Conservation (phyloP, 2,113 vertebrate genomes). For the Podarcis raffonei region DNA sequence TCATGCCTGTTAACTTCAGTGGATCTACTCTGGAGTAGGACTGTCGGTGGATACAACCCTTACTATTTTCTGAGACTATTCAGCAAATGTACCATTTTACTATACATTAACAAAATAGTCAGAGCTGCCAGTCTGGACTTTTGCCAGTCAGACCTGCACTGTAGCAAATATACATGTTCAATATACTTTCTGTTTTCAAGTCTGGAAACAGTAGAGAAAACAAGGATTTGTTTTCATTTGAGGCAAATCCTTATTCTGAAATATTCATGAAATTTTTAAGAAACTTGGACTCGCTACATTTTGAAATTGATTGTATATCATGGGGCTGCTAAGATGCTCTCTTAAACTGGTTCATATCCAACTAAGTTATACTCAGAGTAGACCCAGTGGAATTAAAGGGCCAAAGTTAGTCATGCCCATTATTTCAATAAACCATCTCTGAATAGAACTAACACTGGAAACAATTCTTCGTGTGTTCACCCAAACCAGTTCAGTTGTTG, state of each 20-base stretch:
- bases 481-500: background rate
- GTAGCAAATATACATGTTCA: conserved; percentile 39
- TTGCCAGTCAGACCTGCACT: conserved; percentile 52
- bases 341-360: no score
- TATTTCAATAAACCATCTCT: no score
- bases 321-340: background rate
- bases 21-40: no score
- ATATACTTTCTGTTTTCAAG: conserved; percentile 44
- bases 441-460: no score
- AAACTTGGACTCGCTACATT: conserved; percentile 29
- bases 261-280: conserved; percentile 55
- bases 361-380: no score
- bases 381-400: no score
- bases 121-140: conserved; percentile 25
- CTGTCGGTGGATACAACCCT: background rate
- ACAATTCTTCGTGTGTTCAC: no score
- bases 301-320: background rate
- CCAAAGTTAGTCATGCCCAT: no score
- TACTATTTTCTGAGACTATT: background rate
- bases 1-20: no score
- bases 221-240: conserved; percentile 52
- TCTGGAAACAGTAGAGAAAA: conserved; percentile 33
- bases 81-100: background rate
- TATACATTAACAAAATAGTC: conserved; percentile 45
- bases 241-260: conserved; percentile 50